These are phyloP conservation scores for Amblyopsis hoosieri DNA, from an alignment of 2,797 vertebrate genomes.

Conservation along the genomic window DNA sequence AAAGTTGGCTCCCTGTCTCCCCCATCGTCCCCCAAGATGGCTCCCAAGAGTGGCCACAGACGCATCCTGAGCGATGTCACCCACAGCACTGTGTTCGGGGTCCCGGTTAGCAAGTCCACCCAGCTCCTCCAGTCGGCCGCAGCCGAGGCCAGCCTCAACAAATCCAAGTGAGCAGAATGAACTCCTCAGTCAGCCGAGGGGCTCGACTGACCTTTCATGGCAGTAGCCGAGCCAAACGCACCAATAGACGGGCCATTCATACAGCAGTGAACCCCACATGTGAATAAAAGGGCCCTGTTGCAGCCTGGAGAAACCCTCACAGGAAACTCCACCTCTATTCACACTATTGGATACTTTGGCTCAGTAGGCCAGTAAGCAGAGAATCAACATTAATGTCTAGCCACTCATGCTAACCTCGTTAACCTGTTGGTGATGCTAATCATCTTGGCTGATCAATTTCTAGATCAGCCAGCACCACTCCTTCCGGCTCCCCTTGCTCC, in stretches of 20 bases:
- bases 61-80: conserved; percentile 97
- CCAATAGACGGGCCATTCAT: conserved; percentile 64
- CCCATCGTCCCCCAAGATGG: conserved; percentile 93
- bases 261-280: conserved; percentile 25
- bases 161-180: conserved; percentile 88
- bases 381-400: neutral
- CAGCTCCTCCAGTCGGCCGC: conserved; percentile 95
- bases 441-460: neutral
- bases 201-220: conserved; percentile 59
- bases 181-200: conserved; percentile 36
- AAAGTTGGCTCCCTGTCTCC: conserved; percentile 92
- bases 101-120: conserved; percentile 97
- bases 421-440: neutral
- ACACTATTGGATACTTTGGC: conserved; percentile 29
- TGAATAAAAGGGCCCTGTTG: conserved; percentile 47
- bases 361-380: conserved; percentile 22
- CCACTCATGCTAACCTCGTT: conserved; percentile 11
- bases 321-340: conserved; percentile 37
- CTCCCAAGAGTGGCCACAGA: conserved; percentile 90
- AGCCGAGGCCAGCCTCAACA: conserved; percentile 96
- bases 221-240: conserved; percentile 23
- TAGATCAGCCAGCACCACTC: conserved; percentile 97
- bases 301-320: conserved; percentile 27
- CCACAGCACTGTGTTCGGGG: conserved; percentile 94
- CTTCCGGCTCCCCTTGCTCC: conserved; percentile 94